phyloP scores from a whole-genome alignment of 2,888 invertebrate genomes.

The Notodonta ziczac region DNA sequence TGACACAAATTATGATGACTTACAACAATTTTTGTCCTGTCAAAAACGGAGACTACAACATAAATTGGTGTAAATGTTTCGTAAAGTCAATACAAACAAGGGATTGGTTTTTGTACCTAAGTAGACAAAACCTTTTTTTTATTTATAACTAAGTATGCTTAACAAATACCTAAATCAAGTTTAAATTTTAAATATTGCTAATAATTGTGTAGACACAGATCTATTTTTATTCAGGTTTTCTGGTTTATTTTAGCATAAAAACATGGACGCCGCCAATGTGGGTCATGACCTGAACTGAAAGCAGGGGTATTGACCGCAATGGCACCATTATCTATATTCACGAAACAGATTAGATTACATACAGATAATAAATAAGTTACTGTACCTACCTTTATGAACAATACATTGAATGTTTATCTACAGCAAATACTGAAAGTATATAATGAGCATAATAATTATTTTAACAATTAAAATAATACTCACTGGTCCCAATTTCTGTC shows the following conservation, averaged over 20 bases:
- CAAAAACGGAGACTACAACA: no score
- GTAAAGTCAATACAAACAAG: no score
- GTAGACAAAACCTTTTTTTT: no score
- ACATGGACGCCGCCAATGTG: constrained; percentile 5
- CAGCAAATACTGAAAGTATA: neutral
- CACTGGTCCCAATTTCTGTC: constrained; percentile 96
- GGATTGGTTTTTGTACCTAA: no score
- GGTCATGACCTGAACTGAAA: constrained; percentile 16
- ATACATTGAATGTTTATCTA: neutral
- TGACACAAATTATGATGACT: no score
- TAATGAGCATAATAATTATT: neutral
- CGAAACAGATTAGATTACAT: neutral
- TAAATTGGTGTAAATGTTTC: no score
- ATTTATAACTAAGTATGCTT: no score
- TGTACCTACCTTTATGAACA: neutral
- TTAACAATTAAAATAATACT: constrained; percentile 50
- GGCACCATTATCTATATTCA: no score
- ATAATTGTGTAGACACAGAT: neutral
- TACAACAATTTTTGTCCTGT: no score
- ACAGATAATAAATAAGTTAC: constrained; percentile 5
- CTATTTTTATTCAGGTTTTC: no score
- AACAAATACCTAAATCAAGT: neutral
- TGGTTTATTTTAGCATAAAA: neutral
- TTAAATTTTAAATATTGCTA: neutral
- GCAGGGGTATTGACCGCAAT: neutral